Evolutionary conservation across 2,797 vertebrate species (phyloP).

Genomic region (Naso thynnoides): DNA sequence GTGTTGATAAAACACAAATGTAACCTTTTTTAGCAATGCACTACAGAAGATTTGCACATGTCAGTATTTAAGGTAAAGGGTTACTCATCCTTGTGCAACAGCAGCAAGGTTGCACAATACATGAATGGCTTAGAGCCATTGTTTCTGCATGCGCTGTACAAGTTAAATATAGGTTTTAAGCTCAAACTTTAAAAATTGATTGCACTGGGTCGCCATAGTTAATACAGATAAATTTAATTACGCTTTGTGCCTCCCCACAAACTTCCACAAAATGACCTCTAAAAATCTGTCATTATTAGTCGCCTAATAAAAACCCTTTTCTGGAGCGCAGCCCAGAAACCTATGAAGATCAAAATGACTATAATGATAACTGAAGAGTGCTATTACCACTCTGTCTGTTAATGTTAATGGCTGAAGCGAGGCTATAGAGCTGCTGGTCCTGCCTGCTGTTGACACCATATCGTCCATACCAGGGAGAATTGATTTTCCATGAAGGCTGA

Average conservation of each 20-base stretch:
- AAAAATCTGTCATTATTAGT: not conserved
- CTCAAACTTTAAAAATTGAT: not conserved
- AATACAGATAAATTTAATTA: not conserved
- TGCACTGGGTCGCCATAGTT: not conserved
- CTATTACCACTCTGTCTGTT: slow-evolving; percentile 60
- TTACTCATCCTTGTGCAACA: no score
- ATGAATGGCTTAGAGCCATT: no score
- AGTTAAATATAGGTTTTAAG: not conserved
- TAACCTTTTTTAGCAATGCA: no score
- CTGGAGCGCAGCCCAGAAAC: slow-evolving; percentile 33
- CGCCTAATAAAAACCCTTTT: not conserved
- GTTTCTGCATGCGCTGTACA: no score
- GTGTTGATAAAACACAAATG: no score
- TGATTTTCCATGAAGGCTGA: slow-evolving; percentile 80
- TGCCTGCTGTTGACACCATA: slow-evolving; percentile 63
- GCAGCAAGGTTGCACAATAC: no score
- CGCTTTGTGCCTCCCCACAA: not conserved
- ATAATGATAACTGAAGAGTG: slow-evolving; percentile 59
- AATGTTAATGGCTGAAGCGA: slow-evolving; percentile 54
- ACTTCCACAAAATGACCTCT: slow-evolving; percentile 8
- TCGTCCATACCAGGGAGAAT: slow-evolving; percentile 70
- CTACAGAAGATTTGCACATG: no score
- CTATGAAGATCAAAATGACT: slow-evolving; percentile 54
- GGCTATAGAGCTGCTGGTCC: slow-evolving; percentile 60
- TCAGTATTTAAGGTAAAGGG: no score